Evolutionary conservation across 2,113 vertebrate species (phyloP), one percentile per base, ranked within the genome.

Genomic region (Crotalus helleri): DNA sequence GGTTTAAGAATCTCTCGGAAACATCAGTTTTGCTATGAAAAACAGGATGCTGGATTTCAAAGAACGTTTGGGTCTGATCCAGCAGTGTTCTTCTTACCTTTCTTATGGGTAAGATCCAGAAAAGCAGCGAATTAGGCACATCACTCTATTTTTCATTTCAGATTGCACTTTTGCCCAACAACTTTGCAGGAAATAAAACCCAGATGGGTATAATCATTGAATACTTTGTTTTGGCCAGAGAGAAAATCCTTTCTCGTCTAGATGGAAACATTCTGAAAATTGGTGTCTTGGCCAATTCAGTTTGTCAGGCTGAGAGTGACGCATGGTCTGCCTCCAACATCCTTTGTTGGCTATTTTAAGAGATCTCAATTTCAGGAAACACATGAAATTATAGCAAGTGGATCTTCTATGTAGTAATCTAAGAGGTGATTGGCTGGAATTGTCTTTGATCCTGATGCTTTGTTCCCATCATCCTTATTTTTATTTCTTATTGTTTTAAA

Each of bases 321-420:
- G 88, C 92, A 92, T 88, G 59, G 46, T 33, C 85, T 87, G 88
- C 85, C 88, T 93, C 74, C 23, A 29, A 86, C 57, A 90, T 90
- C 92, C 92, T 93, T 93, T 93, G 74, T 93, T 90, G 74, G 88
- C 88, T 93, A 93, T 93, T 93, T 93, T 86, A 93, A 90, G 92
- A 85, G 55, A 89, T 86, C 26, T 23, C 21, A 44, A n/a, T 59
- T 90, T 93, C 92, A 61, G 88, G 57, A 93, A 90, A 54, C 88
- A 90, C 92, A 61, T 88, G 88, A 93, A 90, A 90, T 53, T 15
- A 57, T 29, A 61, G 64, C 19, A 39, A 5, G 55, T 90, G 88
- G 74, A 61, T 90, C 88, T 93, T 90, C 57, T 24, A 12, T 10
- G 7, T 46, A 39, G 51, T 85, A 6, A 86, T n/a, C 10, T n/a